phyloP scores from a whole-genome alignment of 2,113 vertebrate genomes.

The Xenotilapia flavipinnis region DNA sequence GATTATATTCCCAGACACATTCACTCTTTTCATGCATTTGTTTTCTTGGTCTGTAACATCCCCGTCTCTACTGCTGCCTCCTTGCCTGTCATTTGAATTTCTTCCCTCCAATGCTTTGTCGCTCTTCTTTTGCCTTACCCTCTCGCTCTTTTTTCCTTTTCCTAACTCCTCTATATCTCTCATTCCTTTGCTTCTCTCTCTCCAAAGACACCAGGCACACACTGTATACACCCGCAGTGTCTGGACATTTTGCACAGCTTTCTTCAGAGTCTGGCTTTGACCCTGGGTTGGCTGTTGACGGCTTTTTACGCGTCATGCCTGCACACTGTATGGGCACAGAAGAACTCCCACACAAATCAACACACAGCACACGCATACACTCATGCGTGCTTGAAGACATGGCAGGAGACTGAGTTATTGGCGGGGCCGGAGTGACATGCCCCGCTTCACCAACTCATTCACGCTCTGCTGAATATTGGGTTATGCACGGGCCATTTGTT shows the following conservation, averaged over 20 bases:
- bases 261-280: not conserved
- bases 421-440: slow-evolving; percentile 31
- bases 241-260: slow-evolving; percentile 3
- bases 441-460: slow-evolving; percentile 16
- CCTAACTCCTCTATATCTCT: not conserved
- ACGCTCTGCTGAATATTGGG: slow-evolving; percentile 34
- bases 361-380: not conserved
- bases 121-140: not conserved
- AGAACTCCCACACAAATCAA: slow-evolving; percentile 20
- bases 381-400: slow-evolving; percentile 4
- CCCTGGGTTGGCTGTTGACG: slow-evolving; percentile 7
- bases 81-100: slow-evolving; percentile 12
- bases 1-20: not conserved
- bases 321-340: not conserved
- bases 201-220: not conserved
- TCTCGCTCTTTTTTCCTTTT: not conserved
- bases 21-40: not conserved
- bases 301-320: slow-evolving; percentile 15
- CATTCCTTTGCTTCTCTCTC: not conserved
- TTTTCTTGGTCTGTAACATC: not conserved
- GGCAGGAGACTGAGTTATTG: slow-evolving; percentile 5
- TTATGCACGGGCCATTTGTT: slow-evolving; percentile 45
- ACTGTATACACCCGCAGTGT: slow-evolving; percentile 9
- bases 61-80: not conserved
- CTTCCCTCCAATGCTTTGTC: not conserved